phyloP scores from a whole-genome alignment of 1,140 invertebrate genomes.

The Venustaconcha ellipsiformis region DNA sequence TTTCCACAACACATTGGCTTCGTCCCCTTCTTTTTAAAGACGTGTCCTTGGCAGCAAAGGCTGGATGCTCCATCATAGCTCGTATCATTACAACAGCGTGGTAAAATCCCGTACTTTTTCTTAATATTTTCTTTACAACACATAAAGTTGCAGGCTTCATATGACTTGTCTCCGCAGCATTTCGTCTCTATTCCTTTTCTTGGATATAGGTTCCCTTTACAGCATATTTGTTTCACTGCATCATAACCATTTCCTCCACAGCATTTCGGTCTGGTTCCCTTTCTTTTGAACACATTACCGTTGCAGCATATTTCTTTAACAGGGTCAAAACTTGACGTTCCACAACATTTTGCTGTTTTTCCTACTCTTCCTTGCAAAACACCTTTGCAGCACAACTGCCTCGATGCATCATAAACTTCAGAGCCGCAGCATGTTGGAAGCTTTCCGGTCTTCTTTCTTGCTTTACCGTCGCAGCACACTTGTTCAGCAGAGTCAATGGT shows the following conservation, averaged over 20 bases:
- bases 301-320: conserved; percentile 26
- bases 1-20: conserved; percentile 25
- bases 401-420: conserved; percentile 12
- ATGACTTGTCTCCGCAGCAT: conserved; percentile 21
- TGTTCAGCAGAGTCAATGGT: conserved; percentile 18
- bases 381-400: conserved; percentile 19
- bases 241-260: conserved; percentile 15
- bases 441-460: conserved; percentile 16
- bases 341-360: conserved; percentile 16
- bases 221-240: conserved; percentile 25
- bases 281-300: conserved; percentile 14
- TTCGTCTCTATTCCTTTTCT: conserved; percentile 23
- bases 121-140: conserved; percentile 16
- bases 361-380: conserved; percentile 12
- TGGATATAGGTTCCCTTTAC: conserved; percentile 7
- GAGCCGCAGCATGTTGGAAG: conserved; percentile 22
- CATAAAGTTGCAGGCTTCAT: conserved; percentile 25
- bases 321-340: conserved; percentile 20
- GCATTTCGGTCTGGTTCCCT: conserved; percentile 22
- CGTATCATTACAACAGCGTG: conserved; percentile 16
- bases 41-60: conserved; percentile 24
- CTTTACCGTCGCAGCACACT: conserved; percentile 18
- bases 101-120: conserved; percentile 12
- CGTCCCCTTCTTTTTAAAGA: conserved; percentile 22
- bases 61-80: conserved; percentile 17